These are phyloP conservation scores for Echinops telfairi DNA, from an alignment of 2,113 vertebrate genomes.

Conservation along the genomic window DNA sequence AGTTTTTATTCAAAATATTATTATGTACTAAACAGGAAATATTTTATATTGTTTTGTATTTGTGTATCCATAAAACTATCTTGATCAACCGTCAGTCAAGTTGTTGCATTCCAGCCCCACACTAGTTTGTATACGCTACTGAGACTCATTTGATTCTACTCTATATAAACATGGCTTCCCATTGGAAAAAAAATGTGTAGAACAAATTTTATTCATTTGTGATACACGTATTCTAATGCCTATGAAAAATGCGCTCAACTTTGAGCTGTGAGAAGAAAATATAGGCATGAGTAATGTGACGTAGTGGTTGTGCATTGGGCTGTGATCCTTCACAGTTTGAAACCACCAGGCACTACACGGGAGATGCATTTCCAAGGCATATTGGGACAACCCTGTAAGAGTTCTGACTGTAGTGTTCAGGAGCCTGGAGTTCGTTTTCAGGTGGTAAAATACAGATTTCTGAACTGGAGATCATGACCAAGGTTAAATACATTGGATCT, in stretches of 20 bases:
- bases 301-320: too few relatives aligned
- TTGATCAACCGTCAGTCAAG: background rate
- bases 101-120: constrained; percentile 7
- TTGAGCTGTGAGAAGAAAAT: background rate
- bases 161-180: background rate
- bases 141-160: background rate
- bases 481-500: background rate
- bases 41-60: background rate
- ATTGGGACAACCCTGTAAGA: background rate
- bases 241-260: too few relatives aligned
- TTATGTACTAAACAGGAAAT: too few relatives aligned
- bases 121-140: background rate
- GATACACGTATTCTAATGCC: too few relatives aligned
- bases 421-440: constrained; percentile 2
- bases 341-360: too few relatives aligned
- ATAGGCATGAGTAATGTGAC: background rate
- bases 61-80: background rate
- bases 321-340: too few relatives aligned
- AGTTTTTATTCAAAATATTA: too few relatives aligned
- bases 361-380: background rate
- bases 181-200: background rate
- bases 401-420: background rate
- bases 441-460: constrained; percentile 7
- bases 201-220: too few relatives aligned
- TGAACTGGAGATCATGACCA: background rate